Evolutionary conservation across 2,113 vertebrate species (phyloP).

Genomic region (Pteruthius melanotis): DNA sequence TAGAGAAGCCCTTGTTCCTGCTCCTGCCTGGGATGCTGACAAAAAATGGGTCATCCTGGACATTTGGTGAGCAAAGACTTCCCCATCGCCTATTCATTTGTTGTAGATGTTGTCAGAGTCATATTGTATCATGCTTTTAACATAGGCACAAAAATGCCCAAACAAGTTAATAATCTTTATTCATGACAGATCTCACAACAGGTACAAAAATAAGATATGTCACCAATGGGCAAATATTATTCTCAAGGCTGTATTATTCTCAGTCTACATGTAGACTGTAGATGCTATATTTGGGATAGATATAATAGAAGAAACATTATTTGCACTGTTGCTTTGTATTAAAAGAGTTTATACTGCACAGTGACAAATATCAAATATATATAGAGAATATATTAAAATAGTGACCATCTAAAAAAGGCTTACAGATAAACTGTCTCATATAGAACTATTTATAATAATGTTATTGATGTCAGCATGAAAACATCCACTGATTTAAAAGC

Average conservation of each 20-base stretch:
- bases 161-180: neutral
- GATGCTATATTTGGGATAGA: neutral
- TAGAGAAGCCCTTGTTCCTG: neutral
- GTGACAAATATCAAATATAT: neutral
- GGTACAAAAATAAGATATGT: neutral
- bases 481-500: neutral
- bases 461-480: neutral
- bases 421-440: neutral
- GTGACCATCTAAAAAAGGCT: neutral
- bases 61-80: neutral
- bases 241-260: neutral
- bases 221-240: neutral
- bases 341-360: neutral
- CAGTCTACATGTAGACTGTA: neutral
- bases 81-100: neutral
- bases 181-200: neutral
- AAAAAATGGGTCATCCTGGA: neutral
- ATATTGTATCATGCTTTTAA: neutral
- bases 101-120: neutral
- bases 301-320: neutral
- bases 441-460: neutral
- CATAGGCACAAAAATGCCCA: neutral
- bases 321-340: neutral
- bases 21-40: neutral
- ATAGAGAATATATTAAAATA: neutral